Evolutionary conservation across 1,140 invertebrate species (phyloP), one percentile per base, ranked within the genome.

Genomic region (Hyles euphorbiae): DNA sequence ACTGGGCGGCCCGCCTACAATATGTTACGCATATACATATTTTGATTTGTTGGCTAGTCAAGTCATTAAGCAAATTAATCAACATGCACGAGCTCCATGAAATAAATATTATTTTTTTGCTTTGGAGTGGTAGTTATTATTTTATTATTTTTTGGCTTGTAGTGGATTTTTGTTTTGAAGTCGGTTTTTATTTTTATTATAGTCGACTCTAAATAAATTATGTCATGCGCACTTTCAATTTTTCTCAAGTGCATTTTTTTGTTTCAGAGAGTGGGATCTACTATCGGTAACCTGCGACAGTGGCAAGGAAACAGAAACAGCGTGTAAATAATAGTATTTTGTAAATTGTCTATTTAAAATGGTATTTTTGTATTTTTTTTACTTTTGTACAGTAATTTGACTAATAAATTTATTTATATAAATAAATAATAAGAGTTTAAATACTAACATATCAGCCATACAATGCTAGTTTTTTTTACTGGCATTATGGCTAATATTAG

Each of bases 241-340:
- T 50, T 32, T 50, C 34, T 8, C 9, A 49, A 22, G 34, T 50
- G 22, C 4, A 22, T 22, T 22, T 22, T 22, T 22, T 22, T 22
- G 22, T 57, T 87, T 83, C 84, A 87, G 84, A 81, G 75, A 73
- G 70, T 87, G 53, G 84, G 82, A 50, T 79, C 70, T 58, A 65
- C 70, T 12, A 8, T 77, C 22, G 66, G 52, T 8, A 74, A 65
- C 56, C 43, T 77, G n/a, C 59, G 74, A 50, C 63, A 68, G 53
- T 49, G 55, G 40, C 65, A 73, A 68, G 64, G 45, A 48, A 75
- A 75, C 50, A 57, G 40, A 33, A 72, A 76, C 66, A 67, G 64
- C 44, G 46, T 62, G 34, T 63, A 65, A 61, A 47, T 44, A 48
- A 45, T 33, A 7, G 22, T 63, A 58, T 50, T 49, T 58, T 56